Conservation (phyloP, 2,113 vertebrate species). For the Macroglossus sobrinus region DNA sequence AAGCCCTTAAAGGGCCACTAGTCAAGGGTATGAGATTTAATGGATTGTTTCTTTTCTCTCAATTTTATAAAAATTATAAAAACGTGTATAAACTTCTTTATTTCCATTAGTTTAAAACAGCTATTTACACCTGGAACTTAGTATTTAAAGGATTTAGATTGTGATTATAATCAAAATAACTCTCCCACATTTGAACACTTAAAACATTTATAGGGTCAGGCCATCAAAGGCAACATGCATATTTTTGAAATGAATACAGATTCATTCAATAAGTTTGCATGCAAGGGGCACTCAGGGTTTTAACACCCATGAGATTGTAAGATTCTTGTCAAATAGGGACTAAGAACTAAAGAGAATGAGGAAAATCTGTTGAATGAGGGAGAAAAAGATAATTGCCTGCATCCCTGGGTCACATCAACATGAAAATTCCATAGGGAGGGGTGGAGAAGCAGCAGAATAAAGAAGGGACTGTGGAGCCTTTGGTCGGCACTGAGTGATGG, state of each 20-base stretch:
- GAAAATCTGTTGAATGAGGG: not conserved
- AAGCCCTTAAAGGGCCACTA: not conserved
- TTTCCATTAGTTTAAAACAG: not conserved
- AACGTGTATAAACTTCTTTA: not conserved
- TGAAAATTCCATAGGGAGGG: not conserved
- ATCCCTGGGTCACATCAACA: not conserved
- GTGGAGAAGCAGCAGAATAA: not conserved
- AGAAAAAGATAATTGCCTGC: not conserved
- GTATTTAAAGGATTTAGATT: not conserved
- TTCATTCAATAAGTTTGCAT: not conserved
- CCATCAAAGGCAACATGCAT: not conserved
- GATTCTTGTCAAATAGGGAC: not conserved
- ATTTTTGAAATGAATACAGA: not conserved
- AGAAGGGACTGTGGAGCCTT: not conserved
- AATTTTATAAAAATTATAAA: constrained; percentile 43
- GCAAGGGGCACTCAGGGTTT: not conserved
- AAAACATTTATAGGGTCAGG: not conserved
- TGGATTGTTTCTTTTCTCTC: not conserved
- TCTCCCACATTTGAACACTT: not conserved
- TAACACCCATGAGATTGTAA: not conserved
- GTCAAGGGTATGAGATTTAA: not conserved
- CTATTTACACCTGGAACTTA: not conserved
- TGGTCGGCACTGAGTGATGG: not conserved
- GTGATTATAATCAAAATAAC: not conserved
- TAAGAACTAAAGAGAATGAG: not conserved